Evolutionary conservation across 2,113 vertebrate genomes (phyloP), one percentile per base, ranked within the genome.

Genomic region (Mesitornis unicolor): DNA sequence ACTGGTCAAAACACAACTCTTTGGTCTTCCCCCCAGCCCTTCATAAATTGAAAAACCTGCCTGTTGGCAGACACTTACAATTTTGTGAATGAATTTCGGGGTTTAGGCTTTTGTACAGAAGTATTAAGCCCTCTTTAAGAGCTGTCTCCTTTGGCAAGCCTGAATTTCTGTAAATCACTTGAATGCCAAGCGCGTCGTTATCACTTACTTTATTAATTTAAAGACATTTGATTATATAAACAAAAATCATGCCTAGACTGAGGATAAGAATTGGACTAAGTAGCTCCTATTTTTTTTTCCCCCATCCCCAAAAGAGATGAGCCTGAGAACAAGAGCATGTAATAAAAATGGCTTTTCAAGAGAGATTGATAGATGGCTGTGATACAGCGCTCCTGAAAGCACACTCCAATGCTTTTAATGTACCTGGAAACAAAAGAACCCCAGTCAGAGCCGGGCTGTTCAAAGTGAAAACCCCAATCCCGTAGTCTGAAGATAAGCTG

Each of bases 401-500:
- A 60, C 60, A 6, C 26, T 77, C 80, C 82, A 57, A 38, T 48
- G 65, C 56, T 57, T 76, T 43, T 54, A 73, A 50, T 75, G 24
- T 15, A 50, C 10, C 82, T 54, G 56, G 24, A 90, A 87, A 85
- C 90, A 93, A 92, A 90, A 84, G 65, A 48, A 33, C 57, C 80
- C 53, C 36, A 35, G 45, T 70, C 9, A 5, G 67, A 96, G 29
- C 56, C 4, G 10, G 24, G 24, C 43, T 67, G 21, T 88, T 92
- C 82, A 87, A 68, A 95, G 33, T 64, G 43, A 75, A 94, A 87
- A 51, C 26, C 59, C 35, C 63, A 77, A 82, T 59, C 53, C 78
- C 84, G 17, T 25, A 65, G 40, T 35, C 75, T 59, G 47, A 88
- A 84, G 87, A 95, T 86, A 93, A 96, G 68, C 86, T 91, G 60